Conservation (phyloP, 2,797 vertebrate species). For the Pantherophis vulpinus region DNA sequence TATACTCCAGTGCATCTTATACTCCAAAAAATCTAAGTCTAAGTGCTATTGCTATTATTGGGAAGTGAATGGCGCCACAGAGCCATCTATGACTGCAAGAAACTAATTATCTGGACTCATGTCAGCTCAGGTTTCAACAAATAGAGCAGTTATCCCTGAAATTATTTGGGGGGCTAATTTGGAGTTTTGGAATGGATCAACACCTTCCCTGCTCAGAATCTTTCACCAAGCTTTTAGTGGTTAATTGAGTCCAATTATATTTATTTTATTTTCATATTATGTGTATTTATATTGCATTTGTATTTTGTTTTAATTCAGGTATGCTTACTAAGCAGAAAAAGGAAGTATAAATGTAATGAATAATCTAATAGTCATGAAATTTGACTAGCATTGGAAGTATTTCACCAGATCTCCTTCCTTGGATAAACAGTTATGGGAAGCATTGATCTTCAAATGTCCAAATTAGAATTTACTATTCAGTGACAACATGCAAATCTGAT, state of each 20-base stretch:
- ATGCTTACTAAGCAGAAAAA: background rate
- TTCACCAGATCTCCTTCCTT: background rate
- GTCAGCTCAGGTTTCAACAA: background rate
- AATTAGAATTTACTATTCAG: background rate
- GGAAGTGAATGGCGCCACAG: background rate
- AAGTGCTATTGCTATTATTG: background rate
- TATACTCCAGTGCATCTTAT: too few relatives aligned
- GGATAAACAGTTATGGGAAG: background rate
- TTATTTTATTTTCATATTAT: background rate
- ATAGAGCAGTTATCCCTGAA: background rate
- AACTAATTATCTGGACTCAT: background rate
- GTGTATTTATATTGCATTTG: background rate
- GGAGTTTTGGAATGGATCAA: background rate
- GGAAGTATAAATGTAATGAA: background rate
- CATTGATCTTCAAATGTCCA: background rate
- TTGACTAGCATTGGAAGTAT: background rate
- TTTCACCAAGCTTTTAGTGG: background rate
- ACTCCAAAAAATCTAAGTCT: too few relatives aligned
- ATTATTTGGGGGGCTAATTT: background rate
- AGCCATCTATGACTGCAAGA: background rate
- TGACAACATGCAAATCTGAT: constrained; percentile 5
- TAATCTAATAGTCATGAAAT: background rate
- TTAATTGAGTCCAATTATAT: background rate
- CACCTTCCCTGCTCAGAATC: background rate
- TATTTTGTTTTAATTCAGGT: background rate